These are phyloP conservation scores for Numenius phaeopus DNA, from an alignment of 2,797 vertebrate genomes.

Conservation along the genomic window DNA sequence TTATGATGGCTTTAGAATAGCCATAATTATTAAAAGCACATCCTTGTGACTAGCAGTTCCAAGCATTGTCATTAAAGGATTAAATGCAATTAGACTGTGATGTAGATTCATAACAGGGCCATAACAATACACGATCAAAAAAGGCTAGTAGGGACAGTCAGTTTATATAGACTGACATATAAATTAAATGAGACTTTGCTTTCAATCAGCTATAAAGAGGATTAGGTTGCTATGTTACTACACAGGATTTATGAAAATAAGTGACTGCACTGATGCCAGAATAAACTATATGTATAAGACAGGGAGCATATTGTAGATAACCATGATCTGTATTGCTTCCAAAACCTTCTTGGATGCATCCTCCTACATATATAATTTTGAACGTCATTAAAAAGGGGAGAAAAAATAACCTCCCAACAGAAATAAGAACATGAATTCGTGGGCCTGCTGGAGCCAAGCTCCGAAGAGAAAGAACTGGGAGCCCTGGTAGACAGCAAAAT, in stretches of 20 bases:
- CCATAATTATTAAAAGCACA: background rate
- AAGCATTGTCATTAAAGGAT: background rate
- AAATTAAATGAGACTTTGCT: background rate
- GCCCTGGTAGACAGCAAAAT: no score
- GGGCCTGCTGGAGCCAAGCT: no score
- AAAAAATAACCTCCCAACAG: background rate
- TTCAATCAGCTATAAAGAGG: background rate
- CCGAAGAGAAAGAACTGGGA: no score
- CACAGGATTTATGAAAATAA: background rate
- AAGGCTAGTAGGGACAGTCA: background rate
- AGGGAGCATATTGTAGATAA: background rate
- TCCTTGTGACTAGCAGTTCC: background rate
- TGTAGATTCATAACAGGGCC: background rate
- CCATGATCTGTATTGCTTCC: background rate
- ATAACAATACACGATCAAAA: background rate
- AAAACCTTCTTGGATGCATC: background rate
- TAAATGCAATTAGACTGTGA: background rate
- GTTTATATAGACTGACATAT: background rate
- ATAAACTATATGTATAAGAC: accelerated
- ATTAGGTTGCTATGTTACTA: background rate
- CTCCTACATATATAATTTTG: background rate
- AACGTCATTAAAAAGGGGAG: background rate
- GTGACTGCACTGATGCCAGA: background rate
- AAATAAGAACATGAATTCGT: background rate
- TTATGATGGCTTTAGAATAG: background rate